Conservation (phyloP, 2,113 vertebrate genomes). For the Oceanodroma tethys region DNA sequence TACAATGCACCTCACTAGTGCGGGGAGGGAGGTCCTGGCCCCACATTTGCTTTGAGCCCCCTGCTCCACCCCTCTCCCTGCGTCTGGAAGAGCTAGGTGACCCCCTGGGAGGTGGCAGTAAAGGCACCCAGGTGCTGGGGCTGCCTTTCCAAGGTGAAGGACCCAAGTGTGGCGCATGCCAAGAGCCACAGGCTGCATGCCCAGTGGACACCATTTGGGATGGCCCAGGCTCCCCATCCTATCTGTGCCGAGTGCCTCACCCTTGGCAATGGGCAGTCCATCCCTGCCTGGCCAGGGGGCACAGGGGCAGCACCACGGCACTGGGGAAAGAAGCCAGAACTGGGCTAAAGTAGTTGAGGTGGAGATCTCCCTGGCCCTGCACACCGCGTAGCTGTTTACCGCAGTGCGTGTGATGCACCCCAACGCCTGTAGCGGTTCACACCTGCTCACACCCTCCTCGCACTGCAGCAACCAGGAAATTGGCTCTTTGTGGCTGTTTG, state of each 20-base stretch:
- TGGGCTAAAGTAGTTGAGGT: not conserved
- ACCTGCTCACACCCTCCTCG: not conserved
- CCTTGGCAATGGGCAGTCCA: not conserved
- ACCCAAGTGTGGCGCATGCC: not conserved
- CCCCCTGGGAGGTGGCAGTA: not conserved
- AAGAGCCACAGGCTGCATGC: not conserved
- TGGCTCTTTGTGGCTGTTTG: not conserved
- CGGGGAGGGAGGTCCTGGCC: not conserved
- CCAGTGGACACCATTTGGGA: not conserved
- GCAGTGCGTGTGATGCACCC: not conserved
- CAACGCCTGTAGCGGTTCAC: not conserved
- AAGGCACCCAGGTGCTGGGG: not conserved
- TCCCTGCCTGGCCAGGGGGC: not conserved
- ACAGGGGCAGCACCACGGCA: rapidly evolving
- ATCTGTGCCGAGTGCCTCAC: rapidly evolving
- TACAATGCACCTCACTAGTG: not conserved
- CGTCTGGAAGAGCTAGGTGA: not conserved
- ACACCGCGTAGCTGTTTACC: rapidly evolving
- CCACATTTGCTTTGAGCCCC: not conserved
- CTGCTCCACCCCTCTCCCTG: not conserved
- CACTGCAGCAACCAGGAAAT: not conserved
- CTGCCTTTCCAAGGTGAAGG: not conserved
- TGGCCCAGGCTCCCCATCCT: not conserved
- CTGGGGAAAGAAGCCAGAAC: not conserved
- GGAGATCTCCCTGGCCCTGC: not conserved